Base-by-base conservation (phyloP, 2,113 vertebrate species). In the Aegithalos caudatus region DNA sequence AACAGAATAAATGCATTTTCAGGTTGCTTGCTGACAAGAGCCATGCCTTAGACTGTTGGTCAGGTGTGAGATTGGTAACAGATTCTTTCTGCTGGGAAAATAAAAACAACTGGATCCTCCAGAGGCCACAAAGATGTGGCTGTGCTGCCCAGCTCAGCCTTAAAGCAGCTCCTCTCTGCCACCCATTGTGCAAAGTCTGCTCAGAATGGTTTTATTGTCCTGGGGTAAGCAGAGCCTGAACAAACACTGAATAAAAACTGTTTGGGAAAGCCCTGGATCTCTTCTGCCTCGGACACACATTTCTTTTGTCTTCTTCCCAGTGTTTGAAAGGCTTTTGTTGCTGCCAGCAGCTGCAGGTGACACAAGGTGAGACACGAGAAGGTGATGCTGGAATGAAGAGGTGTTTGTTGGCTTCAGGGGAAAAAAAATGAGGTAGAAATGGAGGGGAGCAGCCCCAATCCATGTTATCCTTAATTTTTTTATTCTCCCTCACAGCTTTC, bases 251-350 rank as follows among this genome's bases (percentile, higher is more conserved):
- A 81, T 53, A 28, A 90, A 77, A 17, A 31, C 72, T 86, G 14
- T 66, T 20, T 18, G 79, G 44, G 44, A 64, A 67, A 88, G 40
- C 48, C 53, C 13, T 13, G 29, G 11, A 4, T 37, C 21, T 58
- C 40, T 56, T 18, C 53, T 82, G 81, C 53, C 35, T 48, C 1
- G 1, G 25, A 4, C 56, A 44, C 47, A 1, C 1, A 0, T 78
- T 87, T 35, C 27, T 40, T 83, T 76, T 57, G n/a, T 58, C 25
- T 17, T 16, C 16, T 12, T 12, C 37, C 24, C 0, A 2, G 2
- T 5, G 27, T 38, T 25, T 33, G 29, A 27, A 50, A 73, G 47
- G 58, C 6, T 81, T 83, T 94, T 74, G 72, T 67, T 62, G 80
- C 56, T 88, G 81, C 35, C 35, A 60, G 24, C 13, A n/a, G 80